Evolutionary conservation across 2,113 vertebrate genomes (phyloP), one percentile per base, ranked within the genome.

Genomic region (Misgurnus anguillicaudatus): DNA sequence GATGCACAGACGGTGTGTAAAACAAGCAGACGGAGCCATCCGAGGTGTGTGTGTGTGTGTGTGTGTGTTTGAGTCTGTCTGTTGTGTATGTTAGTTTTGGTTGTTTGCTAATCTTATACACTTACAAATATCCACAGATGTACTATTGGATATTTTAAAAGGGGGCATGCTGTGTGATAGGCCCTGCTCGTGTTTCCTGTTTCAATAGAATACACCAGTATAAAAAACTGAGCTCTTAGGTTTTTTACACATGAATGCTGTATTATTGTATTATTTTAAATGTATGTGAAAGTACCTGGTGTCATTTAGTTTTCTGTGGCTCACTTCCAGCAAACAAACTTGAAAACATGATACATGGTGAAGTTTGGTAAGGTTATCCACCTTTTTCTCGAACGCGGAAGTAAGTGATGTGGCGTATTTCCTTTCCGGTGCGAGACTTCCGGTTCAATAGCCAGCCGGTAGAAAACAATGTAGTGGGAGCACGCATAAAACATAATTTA

Each of bases 11-110:
- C 62, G 70, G 81, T 64, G 72, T 69, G 71, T 64, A 42, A 86
- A 67, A 38, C 45, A 68, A 72, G 62, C 75, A 38, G 47, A 67
- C 61, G 74, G 79, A 86, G 68, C 69, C 68, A 61, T 21, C 41
- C 71, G 83, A 90, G 90, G 91, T 92, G 87, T 87, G 88, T 87
- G 76, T 10, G 45, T 62, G 4, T 68, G 69, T 65, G 65, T 11
- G 48, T 74, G 61, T 73, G 68, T 57, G 57, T 36, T 17, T 36
- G 17, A 17, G 80, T 76, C 5, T 76, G 48, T 53, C 6, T 82
- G 19, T 45, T 76, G 24, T 31, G 24, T 31, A 3, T 31, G 24
- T 2, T 31, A 31, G 24, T 31, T 31, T 31, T 31, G 24, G 24
- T 31, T 31, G 24, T 31, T 31, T 31, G 24, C 24, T 31, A 31